Evolutionary conservation across 2,797 vertebrate species (phyloP).

Genomic region (Tarsius wallacei): DNA sequence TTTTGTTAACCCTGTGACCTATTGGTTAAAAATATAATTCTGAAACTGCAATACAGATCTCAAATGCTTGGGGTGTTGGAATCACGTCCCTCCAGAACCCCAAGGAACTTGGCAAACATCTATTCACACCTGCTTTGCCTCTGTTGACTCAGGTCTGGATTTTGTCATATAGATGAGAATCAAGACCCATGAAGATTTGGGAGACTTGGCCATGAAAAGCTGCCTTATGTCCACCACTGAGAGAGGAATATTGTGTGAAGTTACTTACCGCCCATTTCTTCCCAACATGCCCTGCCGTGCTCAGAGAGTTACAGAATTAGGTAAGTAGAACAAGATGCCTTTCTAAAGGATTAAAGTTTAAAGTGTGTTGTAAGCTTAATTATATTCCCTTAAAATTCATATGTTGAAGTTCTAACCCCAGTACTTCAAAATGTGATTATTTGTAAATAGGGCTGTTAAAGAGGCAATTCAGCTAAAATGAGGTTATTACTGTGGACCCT

Average conservation of each 20-base stretch:
- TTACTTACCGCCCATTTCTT: background rate
- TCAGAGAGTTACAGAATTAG: background rate
- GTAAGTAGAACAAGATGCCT: background rate
- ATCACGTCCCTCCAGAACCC: slow-evolving; percentile 9
- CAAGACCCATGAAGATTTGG: background rate
- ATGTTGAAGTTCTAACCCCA: background rate
- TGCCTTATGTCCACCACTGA: background rate
- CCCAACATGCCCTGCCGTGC: no score
- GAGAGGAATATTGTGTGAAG: background rate
- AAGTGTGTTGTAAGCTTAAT: background rate
- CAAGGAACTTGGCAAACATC: slow-evolving; percentile 31
- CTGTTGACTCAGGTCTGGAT: background rate
- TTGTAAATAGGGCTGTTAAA: no score
- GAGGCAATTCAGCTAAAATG: background rate
- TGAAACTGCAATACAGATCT: slow-evolving; percentile 43
- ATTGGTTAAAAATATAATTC: slow-evolving; percentile 65
- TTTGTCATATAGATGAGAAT: slow-evolving; percentile 4
- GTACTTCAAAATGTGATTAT: background rate
- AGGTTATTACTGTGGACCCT: background rate
- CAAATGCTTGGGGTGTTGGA: background rate
- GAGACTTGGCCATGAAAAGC: background rate
- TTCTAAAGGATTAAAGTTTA: background rate
- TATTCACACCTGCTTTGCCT: background rate
- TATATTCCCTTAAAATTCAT: background rate
- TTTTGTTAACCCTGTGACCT: slow-evolving; percentile 65